Conservation (phyloP, 1,140 invertebrate species). For the Drosophila pruinosa region DNA sequence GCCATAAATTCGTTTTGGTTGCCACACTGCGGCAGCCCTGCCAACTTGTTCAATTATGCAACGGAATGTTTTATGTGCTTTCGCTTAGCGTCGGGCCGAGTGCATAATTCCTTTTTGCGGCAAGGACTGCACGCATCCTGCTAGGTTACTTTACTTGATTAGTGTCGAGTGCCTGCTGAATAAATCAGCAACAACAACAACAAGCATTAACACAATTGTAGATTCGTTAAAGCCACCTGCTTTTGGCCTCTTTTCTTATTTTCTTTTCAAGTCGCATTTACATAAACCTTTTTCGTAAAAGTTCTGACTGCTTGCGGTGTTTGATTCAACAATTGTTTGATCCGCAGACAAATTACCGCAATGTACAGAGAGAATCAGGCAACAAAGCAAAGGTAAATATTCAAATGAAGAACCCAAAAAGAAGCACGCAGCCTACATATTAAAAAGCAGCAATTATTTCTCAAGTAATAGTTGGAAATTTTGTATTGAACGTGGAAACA, state of each 20-base stretch:
- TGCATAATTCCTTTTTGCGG: constrained; percentile 58
- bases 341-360: constrained; percentile 62
- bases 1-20: constrained; percentile 67
- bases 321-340: constrained; percentile 57
- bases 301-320: background rate
- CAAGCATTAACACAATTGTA: constrained; percentile 52
- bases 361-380: background rate
- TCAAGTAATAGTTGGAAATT: background rate
- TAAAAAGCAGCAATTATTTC: constrained; percentile 40
- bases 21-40: constrained; percentile 21
- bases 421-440: constrained; percentile 54
- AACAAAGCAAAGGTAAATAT: constrained; percentile 20
- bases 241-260: constrained; percentile 7
- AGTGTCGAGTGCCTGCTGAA: constrained; percentile 73
- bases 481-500: background rate
- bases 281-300: constrained; percentile 49
- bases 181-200: constrained; percentile 51
- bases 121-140: constrained; percentile 5
- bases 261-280: constrained; percentile 24
- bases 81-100: constrained; percentile 13
- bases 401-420: constrained; percentile 30
- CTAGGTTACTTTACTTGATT: constrained; percentile 70
- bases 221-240: constrained; percentile 13
- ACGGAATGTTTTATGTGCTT: constrained; percentile 70
- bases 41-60: constrained; percentile 73